phyloP scores from a whole-genome alignment of 1,140 invertebrate species.

The Bombus difficillimus region DNA sequence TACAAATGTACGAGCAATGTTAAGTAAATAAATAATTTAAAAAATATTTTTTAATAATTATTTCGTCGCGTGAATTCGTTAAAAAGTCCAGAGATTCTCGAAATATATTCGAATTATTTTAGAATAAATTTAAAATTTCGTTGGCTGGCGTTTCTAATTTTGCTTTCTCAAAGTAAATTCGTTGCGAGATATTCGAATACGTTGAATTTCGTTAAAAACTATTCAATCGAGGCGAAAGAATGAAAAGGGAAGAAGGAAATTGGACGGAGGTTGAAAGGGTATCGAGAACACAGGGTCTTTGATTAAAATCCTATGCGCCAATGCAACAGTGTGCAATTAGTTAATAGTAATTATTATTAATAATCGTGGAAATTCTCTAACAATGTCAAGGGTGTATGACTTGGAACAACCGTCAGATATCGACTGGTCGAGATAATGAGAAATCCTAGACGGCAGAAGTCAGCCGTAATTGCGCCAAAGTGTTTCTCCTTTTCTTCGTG shows the following conservation, averaged over 20 bases:
- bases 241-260: not conserved
- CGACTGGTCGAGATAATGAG: constrained; percentile 54
- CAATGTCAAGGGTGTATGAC: not conserved
- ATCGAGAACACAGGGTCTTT: not conserved
- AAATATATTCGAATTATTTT: not conserved
- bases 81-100: not conserved
- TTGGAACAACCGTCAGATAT: not conserved
- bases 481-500: constrained; percentile 53
- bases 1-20: not conserved
- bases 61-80: not conserved
- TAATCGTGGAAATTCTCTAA: not conserved
- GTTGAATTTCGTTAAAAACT: not conserved
- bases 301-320: not conserved
- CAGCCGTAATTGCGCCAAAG: constrained; percentile 48
- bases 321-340: too few species aligned
- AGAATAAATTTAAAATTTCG: too few species aligned
- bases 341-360: not conserved
- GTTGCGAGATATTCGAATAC: too few species aligned
- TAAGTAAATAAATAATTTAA: not conserved
- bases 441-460: constrained; percentile 28
- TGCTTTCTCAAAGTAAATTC: too few species aligned
- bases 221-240: not conserved
- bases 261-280: not conserved
- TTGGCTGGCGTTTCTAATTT: too few species aligned
- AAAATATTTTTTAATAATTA: not conserved